phyloP scores from a whole-genome alignment of 2,113 vertebrate species.

The Herpetotheres cachinnans region DNA sequence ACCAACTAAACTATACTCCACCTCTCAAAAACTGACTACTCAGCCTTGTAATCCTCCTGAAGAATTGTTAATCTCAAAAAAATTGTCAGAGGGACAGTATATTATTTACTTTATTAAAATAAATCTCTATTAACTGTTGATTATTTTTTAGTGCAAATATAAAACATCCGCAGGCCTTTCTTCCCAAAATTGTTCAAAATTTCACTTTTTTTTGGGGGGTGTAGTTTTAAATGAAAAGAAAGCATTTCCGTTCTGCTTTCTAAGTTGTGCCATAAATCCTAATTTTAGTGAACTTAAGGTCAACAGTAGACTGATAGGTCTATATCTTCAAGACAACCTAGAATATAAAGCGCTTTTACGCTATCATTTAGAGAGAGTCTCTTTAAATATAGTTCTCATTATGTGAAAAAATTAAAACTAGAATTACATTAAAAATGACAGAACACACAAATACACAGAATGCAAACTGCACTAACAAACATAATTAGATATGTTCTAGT shows the following conservation, averaged over 20 bases:
- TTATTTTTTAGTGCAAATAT: no score
- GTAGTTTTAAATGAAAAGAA: neutral
- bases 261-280: neutral
- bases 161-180: neutral
- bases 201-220: neutral
- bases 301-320: neutral
- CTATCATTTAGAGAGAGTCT: neutral
- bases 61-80: conserved; percentile 39
- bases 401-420: neutral
- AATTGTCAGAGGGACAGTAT: neutral
- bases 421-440: neutral
- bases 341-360: neutral
- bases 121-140: neutral
- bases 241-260: neutral
- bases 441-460: neutral
- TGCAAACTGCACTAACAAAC: neutral
- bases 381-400: neutral
- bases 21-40: conserved; percentile 57
- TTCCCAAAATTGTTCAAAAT: neutral
- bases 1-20: conserved; percentile 43
- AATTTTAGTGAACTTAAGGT: neutral
- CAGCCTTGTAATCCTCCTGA: conserved; percentile 50
- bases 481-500: neutral
- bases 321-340: neutral
- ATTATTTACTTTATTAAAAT: neutral